Evolutionary conservation across 92 coral and sea anemone species (phyloP).

Genomic region (Nematostella vectensis): DNA sequence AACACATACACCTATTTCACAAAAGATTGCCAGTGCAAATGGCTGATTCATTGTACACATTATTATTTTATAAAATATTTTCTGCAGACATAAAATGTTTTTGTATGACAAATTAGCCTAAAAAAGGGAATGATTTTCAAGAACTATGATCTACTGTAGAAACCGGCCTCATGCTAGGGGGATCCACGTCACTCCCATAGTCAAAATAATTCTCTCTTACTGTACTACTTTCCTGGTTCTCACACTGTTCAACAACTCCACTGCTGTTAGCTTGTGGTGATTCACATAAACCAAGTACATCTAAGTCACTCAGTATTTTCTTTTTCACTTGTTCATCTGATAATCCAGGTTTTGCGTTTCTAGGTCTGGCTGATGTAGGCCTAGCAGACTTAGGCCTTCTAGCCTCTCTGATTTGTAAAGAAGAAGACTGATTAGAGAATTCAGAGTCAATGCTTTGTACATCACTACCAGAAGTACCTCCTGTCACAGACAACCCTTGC

Average conservation of each 20-base stretch:
- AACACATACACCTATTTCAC: no score
- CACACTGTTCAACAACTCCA: neutral
- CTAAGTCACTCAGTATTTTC: constrained; percentile 45
- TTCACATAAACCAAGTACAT: constrained; percentile 43
- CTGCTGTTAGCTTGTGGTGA: constrained; percentile 6
- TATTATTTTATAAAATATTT: no score
- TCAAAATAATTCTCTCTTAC: constrained; percentile 81
- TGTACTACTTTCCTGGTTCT: constrained; percentile 26
- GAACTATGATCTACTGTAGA: neutral
- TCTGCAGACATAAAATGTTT: no score
- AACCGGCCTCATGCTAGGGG: neutral
- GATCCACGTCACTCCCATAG: constrained; percentile 75
- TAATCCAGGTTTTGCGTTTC: constrained; percentile 9
- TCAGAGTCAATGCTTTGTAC: neutral
- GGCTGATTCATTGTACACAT: no score
- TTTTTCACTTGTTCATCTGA: constrained; percentile 29
- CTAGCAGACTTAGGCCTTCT: constrained; percentile 10
- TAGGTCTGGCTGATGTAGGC: constrained; percentile 16
- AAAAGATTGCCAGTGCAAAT: no score
- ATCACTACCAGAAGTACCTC: constrained; percentile 2
- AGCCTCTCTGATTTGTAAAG: neutral
- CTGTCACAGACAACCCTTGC: constrained; percentile 10
- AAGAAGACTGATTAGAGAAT: constrained; percentile 2
- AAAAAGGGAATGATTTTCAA: neutral
- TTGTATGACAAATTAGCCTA: neutral